These are phyloP conservation scores for Eriocheir sinensis DNA, from an alignment of 1,140 invertebrate species.

Conservation along the genomic window DNA sequence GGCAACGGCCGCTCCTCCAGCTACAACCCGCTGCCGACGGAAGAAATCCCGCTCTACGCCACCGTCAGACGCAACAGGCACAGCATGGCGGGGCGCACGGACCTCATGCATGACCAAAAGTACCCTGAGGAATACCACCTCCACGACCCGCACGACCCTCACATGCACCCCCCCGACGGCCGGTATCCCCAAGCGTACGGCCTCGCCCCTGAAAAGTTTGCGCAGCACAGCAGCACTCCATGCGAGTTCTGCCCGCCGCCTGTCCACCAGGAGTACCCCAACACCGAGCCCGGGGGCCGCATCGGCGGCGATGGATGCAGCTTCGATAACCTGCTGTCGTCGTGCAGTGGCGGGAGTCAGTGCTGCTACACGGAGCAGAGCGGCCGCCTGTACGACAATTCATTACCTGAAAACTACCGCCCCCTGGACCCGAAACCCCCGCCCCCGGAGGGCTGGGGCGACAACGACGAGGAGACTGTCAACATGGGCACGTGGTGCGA, in stretches of 20 bases:
- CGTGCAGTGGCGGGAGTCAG: conserved; percentile 74
- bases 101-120: conserved; percentile 73
- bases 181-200: conserved; percentile 74
- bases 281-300: conserved; percentile 59
- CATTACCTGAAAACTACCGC: conserved; percentile 76
- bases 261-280: conserved; percentile 54
- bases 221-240: conserved; percentile 46
- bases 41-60: conserved; percentile 64
- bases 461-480: conserved; percentile 67
- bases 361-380: conserved; percentile 69
- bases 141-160: conserved; percentile 58
- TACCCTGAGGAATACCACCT: conserved; percentile 69
- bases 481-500: conserved; percentile 76
- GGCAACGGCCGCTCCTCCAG: conserved; percentile 52
- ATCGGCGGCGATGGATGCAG: conserved; percentile 78
- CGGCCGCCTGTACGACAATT: conserved; percentile 73
- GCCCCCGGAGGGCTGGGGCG: conserved; percentile 77
- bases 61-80: conserved; percentile 62
- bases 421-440: conserved; percentile 72
- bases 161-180: conserved; percentile 69
- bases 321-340: conserved; percentile 77
- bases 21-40: conserved; percentile 69
- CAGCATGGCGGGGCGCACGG: conserved; percentile 33
- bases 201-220: conserved; percentile 63
- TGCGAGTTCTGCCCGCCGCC: conserved; percentile 71